Base-by-base conservation (phyloP, 30 jellyfish, hydroid and myxozoan species). In the Cassiopea andromeda region DNA sequence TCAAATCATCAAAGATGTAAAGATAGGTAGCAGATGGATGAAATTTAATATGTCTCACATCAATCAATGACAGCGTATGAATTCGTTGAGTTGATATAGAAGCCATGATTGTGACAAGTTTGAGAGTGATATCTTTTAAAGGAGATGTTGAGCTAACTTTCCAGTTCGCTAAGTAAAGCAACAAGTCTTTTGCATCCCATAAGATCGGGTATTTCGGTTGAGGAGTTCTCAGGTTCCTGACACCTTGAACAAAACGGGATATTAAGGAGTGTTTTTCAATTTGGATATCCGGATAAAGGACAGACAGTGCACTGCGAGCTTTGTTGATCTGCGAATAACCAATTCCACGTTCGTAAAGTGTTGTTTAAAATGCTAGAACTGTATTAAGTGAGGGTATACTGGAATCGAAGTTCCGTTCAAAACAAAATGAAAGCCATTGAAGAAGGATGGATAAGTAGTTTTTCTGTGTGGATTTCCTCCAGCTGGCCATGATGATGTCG, bases 221-320 rank as follows among this genome's bases (percentile, higher is more conserved):
- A 12, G 88, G 73, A 9, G 87, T 13, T 1, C 81, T 45, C 16
- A 75, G 70, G 57, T 85, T 73, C 44, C 64, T 61, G 1, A 60
- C 93, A 7, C 93, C 88, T 1, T 60, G 71, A 18, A 85, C 1
- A 75, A 85, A 76, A 14, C 77, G 19, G 50, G 8, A 54, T 2
- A 85, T 48, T 3, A 74, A 67, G 16, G 87, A 85, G 47, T 73
- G 87, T 19, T 85, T 60, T 4, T 88, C 87, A 43, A 85, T 38
- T 18, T 46, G 66, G 49, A 43, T 13, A 12, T 47, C 72, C 14
- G 81, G 81, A 72, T 72, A 72, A 6, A 72, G n/a, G 57, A 75
- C 83, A 13, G 94, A 87, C 4, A 76, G 77, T 10, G 90, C 90
- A 66, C 89, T 75, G 4, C 89, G 89, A 45, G 84, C 77, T 2